Conservation (phyloP, 2,888 invertebrate genomes). For the Limnephilus lunatus region DNA sequence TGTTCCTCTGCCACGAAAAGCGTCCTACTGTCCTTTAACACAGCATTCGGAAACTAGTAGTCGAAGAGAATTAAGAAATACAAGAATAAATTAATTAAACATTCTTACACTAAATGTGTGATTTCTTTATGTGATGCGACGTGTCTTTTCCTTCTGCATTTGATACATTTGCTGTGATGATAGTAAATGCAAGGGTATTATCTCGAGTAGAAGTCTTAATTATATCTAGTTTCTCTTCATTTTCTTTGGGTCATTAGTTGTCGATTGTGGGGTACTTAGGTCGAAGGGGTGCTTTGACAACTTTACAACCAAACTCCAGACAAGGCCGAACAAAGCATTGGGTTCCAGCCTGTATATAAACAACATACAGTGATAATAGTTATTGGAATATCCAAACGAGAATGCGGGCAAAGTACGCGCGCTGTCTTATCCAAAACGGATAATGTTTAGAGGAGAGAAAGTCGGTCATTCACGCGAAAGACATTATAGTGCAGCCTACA, state of each 20-base stretch:
- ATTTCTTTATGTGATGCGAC: neutral
- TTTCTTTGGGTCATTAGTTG: neutral
- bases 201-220: neutral
- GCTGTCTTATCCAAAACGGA: constrained; percentile 16
- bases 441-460: constrained; percentile 20
- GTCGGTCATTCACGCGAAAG: constrained; percentile 24
- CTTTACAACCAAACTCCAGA: too few species aligned
- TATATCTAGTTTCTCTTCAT: neutral
- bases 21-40: neutral
- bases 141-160: neutral
- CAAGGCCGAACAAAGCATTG: too few species aligned
- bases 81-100: neutral
- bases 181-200: neutral
- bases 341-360: neutral
- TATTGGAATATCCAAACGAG: neutral
- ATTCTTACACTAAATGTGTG: neutral
- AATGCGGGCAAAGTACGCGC: constrained; percentile 23
- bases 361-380: neutral
- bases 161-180: too few species aligned
- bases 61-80: neutral
- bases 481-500: constrained; percentile 4
- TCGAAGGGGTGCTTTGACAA: neutral
- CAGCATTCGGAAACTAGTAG: neutral
- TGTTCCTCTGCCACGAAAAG: neutral
- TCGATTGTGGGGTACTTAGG: neutral